These are phyloP conservation scores for Zosterops hypoxanthus DNA, from an alignment of 2,113 vertebrate species.

Conservation along the genomic window DNA sequence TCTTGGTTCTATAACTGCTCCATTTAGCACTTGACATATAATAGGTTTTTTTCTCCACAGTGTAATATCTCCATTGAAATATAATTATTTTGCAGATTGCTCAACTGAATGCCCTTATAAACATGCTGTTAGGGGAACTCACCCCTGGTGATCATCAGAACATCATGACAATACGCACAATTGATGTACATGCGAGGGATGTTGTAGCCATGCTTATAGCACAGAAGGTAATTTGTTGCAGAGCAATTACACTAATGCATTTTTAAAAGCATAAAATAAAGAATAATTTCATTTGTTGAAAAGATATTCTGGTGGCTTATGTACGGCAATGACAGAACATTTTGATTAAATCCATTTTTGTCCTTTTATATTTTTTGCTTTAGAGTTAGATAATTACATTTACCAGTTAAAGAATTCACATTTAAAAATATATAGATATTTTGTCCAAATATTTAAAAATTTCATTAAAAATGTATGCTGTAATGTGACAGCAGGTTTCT, in stretches of 20 bases:
- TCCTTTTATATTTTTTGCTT: constrained; percentile 57
- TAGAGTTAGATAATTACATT: constrained; percentile 78
- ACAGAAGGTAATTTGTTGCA: constrained; percentile 91
- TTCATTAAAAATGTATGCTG: constrained; percentile 62
- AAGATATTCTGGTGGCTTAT: constrained; percentile 86
- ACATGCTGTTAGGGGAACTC: constrained; percentile 90
- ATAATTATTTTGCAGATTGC: constrained; percentile 90
- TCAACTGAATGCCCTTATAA: constrained; percentile 90
- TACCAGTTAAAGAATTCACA: constrained; percentile 79
- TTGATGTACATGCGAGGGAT: constrained; percentile 86
- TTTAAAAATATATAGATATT: constrained; percentile 74
- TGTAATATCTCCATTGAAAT: constrained; percentile 85
- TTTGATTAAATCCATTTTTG: constrained; percentile 86
- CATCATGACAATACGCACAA: constrained; percentile 88
- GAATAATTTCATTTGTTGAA: constrained; percentile 84
- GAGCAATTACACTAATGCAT: constrained; percentile 98
- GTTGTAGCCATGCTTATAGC: constrained; percentile 84
- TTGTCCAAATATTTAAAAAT: constrained; percentile 83
- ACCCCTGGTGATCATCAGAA: constrained; percentile 88
- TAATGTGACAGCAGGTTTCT: constrained; percentile 75
- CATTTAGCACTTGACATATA: constrained; percentile 81
- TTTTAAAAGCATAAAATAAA: constrained; percentile 90
- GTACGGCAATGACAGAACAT: constrained; percentile 88
- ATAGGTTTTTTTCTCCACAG: constrained; percentile 66
- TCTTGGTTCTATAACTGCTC: constrained; percentile 72